Conservation (phyloP, 1,140 invertebrate species). For the Orchestia grillus region DNA sequence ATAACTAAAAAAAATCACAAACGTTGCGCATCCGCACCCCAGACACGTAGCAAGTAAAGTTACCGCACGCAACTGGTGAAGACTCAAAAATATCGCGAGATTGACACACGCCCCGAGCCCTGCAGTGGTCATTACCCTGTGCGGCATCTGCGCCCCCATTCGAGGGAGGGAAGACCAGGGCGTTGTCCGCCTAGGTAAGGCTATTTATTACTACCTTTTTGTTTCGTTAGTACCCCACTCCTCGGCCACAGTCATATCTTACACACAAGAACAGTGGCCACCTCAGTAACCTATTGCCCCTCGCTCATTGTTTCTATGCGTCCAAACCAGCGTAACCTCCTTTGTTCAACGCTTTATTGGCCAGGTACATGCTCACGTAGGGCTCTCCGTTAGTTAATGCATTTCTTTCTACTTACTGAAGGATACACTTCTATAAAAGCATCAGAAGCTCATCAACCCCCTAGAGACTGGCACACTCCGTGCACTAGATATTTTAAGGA, state of each 20-base stretch:
- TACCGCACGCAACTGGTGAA: not conserved
- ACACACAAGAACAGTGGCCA: not conserved
- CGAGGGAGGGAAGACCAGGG: not conserved
- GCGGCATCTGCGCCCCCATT: not conserved
- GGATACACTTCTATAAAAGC: not conserved
- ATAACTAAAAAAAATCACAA: not conserved
- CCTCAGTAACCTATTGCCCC: not conserved
- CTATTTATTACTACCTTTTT: slow-evolving; percentile 2
- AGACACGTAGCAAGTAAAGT: not conserved
- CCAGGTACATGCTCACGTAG: not conserved
- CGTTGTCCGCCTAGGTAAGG: not conserved
- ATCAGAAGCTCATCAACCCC: not conserved
- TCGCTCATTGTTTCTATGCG: not conserved
- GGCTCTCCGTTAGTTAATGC: not conserved
- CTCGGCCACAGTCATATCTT: not conserved
- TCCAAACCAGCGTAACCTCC: not conserved
- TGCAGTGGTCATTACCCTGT: not conserved
- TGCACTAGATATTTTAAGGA: not conserved
- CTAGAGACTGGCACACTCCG: not conserved
- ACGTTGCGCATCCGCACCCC: not conserved
- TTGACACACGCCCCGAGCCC: not conserved
- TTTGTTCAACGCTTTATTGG: not conserved
- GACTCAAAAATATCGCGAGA: not conserved
- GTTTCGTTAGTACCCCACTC: not conserved
- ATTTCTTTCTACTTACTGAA: not conserved